A percentile compares a stretch with the other conserved stretches of the same genome.
Evolutionary conservation across 2,888 invertebrate species (phyloP).

Genomic region (Lasioglossum calceatum): DNA sequence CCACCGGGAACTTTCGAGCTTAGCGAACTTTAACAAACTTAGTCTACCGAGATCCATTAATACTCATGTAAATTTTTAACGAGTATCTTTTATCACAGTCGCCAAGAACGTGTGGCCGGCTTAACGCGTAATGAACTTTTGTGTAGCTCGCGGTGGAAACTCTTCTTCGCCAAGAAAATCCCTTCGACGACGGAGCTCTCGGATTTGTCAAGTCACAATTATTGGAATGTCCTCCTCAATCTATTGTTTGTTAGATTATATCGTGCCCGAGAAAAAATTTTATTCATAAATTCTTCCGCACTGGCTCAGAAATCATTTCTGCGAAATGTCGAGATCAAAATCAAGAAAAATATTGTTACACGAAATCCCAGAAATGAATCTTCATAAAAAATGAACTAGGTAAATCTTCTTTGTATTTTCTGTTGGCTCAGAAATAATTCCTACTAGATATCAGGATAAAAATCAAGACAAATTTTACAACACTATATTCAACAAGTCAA

Average conservation of each 20-base stretch:
- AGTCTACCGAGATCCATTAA: conserved; percentile 39
- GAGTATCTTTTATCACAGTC: conserved; percentile 42
- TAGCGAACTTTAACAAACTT: conserved; percentile 23
- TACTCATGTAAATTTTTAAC: conserved; percentile 55
- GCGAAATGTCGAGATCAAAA: background rate
- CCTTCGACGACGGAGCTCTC: background rate
- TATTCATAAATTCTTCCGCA: too few relatives aligned
- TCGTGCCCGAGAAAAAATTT: background rate
- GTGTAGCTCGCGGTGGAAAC: conserved; percentile 21
- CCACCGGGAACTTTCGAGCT: conserved; percentile 12
- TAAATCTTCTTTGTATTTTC: background rate
- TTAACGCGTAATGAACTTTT: conserved; percentile 50
- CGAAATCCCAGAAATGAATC: background rate
- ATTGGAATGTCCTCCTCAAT: background rate
- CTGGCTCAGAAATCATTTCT: too few relatives aligned
- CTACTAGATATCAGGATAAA: background rate
- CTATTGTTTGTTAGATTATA: too few relatives aligned
- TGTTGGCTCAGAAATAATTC: background rate
- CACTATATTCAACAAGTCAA: too few relatives aligned
- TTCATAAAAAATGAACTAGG: background rate
- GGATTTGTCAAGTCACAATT: background rate
- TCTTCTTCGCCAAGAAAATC: conserved; percentile 2
- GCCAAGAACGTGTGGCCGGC: conserved; percentile 26
- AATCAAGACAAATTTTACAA: too few relatives aligned
- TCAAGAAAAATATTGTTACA: too few relatives aligned